Conservation (phyloP, 2,888 invertebrate species). For the Lasioglossum zephyrum region DNA sequence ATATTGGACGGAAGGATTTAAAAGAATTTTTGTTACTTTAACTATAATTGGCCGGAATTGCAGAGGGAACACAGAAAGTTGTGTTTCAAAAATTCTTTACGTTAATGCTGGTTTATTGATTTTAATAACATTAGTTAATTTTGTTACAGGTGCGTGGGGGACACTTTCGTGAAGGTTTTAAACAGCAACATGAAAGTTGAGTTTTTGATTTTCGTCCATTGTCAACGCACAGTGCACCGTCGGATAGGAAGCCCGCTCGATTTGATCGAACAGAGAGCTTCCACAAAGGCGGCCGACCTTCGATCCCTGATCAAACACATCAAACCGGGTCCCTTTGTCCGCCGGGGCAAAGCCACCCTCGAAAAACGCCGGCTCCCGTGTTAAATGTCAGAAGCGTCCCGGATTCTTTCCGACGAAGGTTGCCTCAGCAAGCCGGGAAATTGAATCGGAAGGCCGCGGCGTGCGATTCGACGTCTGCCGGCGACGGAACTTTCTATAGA, state of each 20-base stretch:
- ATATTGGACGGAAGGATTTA: too few relatives aligned
- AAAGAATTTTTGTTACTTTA: too few relatives aligned
- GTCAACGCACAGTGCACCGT: not conserved
- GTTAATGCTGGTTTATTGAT: too few relatives aligned
- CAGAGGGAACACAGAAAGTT: too few relatives aligned
- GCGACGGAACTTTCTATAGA: conserved; percentile 16
- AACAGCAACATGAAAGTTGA: not conserved
- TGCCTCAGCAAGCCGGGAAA: not conserved
- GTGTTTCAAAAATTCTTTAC: too few relatives aligned
- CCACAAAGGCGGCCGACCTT: not conserved
- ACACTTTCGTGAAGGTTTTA: not conserved
- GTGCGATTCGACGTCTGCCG: conserved; percentile 1
- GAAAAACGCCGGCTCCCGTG: not conserved
- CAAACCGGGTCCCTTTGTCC: not conserved
- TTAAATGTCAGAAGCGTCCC: conserved; percentile 5
- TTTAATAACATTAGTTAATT: too few relatives aligned
- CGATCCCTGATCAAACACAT: not conserved
- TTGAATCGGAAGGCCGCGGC: conserved; percentile 11
- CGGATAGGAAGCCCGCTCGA: not conserved
- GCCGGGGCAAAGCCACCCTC: not conserved
- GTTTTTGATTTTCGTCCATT: not conserved
- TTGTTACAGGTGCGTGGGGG: not conserved
- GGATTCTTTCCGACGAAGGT: conserved; percentile 8
- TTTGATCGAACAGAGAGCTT: not conserved
- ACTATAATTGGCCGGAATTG: not conserved